Percentiles rank a stretch among this genome's conserved stretches.
These are phyloP conservation scores for Corythucha ciliata DNA, from an alignment of 2,888 invertebrate species.

Conservation along the genomic window DNA sequence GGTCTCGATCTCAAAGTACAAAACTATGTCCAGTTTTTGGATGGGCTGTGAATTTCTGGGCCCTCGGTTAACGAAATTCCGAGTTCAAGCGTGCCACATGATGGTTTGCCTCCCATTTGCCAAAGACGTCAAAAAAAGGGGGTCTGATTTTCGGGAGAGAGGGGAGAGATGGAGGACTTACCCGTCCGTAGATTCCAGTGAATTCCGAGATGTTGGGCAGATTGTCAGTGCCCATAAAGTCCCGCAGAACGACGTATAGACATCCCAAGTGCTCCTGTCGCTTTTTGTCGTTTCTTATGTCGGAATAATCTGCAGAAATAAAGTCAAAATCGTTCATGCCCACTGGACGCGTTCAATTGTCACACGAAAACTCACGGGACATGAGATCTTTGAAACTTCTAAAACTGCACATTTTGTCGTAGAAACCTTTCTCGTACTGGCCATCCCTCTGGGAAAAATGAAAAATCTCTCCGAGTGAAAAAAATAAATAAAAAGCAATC, in stretches of 20 bases:
- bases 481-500: neutral
- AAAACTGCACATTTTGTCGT: constrained; percentile 56
- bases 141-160: too few species aligned
- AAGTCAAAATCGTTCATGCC: neutral
- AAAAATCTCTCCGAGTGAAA: constrained; percentile 7
- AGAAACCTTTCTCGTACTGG: constrained; percentile 55
- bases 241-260: constrained; percentile 59
- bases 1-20: too few species aligned
- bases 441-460: constrained; percentile 51
- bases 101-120: too few species aligned
- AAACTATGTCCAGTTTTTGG: too few species aligned
- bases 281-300: constrained; percentile 62
- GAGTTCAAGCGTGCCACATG: too few species aligned
- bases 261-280: constrained; percentile 71
- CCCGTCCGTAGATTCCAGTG: constrained; percentile 77
- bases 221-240: constrained; percentile 58
- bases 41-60: too few species aligned
- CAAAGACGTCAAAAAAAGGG: too few species aligned
- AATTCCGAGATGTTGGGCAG: constrained; percentile 69
- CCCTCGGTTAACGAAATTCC: too few species aligned
- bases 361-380: constrained; percentile 62
- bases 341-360: constrained; percentile 2
- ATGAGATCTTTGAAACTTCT: constrained; percentile 77
- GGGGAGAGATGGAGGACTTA: too few species aligned
- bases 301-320: constrained; percentile 60